Evolutionary conservation across 2,888 invertebrate species (phyloP), one percentile per base, ranked within the genome.

Genomic region (Tricholauxania praeusta): DNA sequence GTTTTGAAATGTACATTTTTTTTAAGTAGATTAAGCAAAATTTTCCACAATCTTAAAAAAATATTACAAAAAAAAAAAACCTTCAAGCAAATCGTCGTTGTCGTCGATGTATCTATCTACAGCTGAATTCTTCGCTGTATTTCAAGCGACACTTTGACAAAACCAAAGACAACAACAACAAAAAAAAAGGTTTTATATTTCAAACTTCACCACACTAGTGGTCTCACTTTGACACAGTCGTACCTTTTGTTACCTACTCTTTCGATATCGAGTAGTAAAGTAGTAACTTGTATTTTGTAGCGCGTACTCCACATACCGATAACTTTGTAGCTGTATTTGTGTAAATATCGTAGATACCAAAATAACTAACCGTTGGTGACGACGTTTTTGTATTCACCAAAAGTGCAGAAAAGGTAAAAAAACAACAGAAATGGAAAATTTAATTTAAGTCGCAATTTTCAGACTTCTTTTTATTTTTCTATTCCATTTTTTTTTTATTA

Each of bases 371-470:
- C 67, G 22, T 49, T 48, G 49, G 8, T 14, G 4, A 39, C 39
- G 39, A 39, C 39, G 10, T 7, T 39, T 39, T 39, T 10, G 22
- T 47, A 67, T 12, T 12, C 52, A 66, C 65, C 65, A 39, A 32
- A 48, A 22, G 28, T 2, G 17, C 39, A 39, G 15, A 17, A 12
- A 63, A 39, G 1, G 12, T 19, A 28, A 15, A 15, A n/a, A 12
- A 51, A 22, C 14, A 17, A 53, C 22, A 55, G 53, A 67, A 47
- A 57, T 67, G 67, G 67, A 67, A 67, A 66, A 67, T 53, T 64
- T 64, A 32, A 59, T 68, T 67, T 59, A 68, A 68, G 59, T 68
- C 68, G 68, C 68, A 68, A 47, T 68, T 68, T 22, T 49, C 28
- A 22, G 57, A 19, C 19, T 67, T 52, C 7, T 22, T 15, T 52